Conservation (phyloP, 2,113 vertebrate species). For the Columbina picui region DNA sequence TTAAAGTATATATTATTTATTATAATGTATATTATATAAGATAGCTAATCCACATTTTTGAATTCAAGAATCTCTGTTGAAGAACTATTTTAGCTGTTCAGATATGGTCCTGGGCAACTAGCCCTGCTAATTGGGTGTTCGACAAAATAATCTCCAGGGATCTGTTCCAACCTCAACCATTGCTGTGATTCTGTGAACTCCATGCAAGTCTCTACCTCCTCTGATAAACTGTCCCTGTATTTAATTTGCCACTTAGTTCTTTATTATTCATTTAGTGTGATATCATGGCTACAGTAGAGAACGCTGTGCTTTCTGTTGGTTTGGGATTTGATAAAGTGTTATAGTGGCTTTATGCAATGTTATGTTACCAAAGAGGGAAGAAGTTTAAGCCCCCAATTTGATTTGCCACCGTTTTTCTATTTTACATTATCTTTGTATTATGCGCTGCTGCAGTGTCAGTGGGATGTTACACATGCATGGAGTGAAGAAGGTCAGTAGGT, state of each 20-base stretch:
- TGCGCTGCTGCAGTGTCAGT: not conserved
- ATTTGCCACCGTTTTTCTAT: not conserved
- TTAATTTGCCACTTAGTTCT: not conserved
- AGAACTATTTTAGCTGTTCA: not conserved
- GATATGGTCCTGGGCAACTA: not conserved
- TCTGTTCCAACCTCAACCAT: not conserved
- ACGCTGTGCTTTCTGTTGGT: not conserved
- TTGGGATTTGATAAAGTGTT: not conserved
- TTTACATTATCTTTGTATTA: not conserved
- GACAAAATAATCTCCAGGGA: not conserved
- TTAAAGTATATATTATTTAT: not conserved
- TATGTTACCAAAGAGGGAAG: not conserved
- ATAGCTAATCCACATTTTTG: not conserved
- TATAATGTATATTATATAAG: not conserved
- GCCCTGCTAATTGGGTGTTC: not conserved
- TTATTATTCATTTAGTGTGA: not conserved
- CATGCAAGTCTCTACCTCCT: not conserved
- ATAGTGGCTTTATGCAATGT: not conserved
- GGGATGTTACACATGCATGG: not conserved
- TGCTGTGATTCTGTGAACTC: not conserved
- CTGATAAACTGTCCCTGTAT: not conserved
- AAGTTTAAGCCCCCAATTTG: not conserved
- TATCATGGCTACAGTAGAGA: not conserved
- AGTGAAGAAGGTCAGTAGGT: not conserved
- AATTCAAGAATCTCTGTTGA: not conserved